Base-by-base conservation (phyloP, 2,113 vertebrate genomes). In the Antechinus flavipes region DNA sequence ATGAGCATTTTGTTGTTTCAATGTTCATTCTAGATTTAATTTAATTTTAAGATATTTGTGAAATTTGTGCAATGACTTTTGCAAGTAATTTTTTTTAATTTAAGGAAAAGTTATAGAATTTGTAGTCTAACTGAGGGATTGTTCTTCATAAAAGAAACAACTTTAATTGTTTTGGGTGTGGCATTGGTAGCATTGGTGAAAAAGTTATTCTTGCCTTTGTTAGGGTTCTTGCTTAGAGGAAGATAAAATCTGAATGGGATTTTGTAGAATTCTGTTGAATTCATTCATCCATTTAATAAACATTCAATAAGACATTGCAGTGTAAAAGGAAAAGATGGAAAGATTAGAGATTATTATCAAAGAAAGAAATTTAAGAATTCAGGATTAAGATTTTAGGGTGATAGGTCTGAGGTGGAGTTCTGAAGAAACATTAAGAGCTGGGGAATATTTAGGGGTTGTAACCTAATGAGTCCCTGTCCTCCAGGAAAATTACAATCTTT, bases 1-100 rank as follows among this genome's bases (percentile, higher is more conserved):
- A 97, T 98, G 96, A 96, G 95, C 97, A 96, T 97, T 97, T 98
- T 97, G 97, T 56, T 53, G 2, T 97, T 98, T 98, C 96, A 97
- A 90, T 54, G 26, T n/a, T 46, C 25, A 76, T 19, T 27, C 46
- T 53, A 84, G 93, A 54, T 91, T 91, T 46, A 55, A 58, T 89
- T 84, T 94, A 76, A 90, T 92, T 50, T 90, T 92, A 89, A 95
- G 91, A 91, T 90, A 22, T 46, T 14, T 90, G 2, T 91, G 19
- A 22, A 94, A 49, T 25, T 42, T n/a, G 68, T 90, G 30, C 35
- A 19, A 56, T 89, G 49, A n/a, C 89, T 53, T 94, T 27, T 14
- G 35, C 84, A 47, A 56, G 14, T 27, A 54, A 93, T 58, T 94
- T 89, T 50, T 93, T 52, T 47, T 4, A 2, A 9, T 6, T 47